Base-by-base conservation (phyloP, 1,140 invertebrate species). In the Panulirus ornatus region DNA sequence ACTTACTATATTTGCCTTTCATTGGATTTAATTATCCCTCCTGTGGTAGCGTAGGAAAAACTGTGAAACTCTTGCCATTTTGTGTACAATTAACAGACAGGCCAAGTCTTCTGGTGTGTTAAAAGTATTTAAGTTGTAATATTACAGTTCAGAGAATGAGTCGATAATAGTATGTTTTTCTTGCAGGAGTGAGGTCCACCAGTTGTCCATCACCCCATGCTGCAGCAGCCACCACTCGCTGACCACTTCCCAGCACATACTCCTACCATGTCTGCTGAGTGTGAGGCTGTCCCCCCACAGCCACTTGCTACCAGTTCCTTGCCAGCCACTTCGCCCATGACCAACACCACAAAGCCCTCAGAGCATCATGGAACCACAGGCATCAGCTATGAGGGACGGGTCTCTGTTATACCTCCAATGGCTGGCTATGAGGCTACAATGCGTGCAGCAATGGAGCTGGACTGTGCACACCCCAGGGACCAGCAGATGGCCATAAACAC, bases 361-460 rank as follows among this genome's bases (percentile, higher is more conserved):
- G 73, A 91, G 84, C 58, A 71, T 2, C 84, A 83, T 54, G 47
- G 70, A 42, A 8, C 91, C n/a, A 82, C 86, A 27, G 91, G 87
- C n/a, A 92, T 92, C 85, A 92, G 92, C 84, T 92, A 92, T 86
- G 92, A 92, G 78, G 92, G 92, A 19, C 87, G 92, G 19, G 84
- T 92, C 3, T 92, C 92, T 63, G 63, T 92, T 27, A 90, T 92
- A n/a, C 90, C 92, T 58, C 91, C 92, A 5, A 79, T 91, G 22
- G 85, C 71, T 9, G 85, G 81, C 66, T 91, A 91, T 86, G 90
- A 93, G 73, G 92, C 92, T n/a, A 93, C 92, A 14, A 84, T 93
- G 75, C 88, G 88, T 6, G 92, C 91, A 16, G 92, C 92, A 22
- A 91, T 93, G 86, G 92, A 92, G 51, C 82, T 92, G n/a, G 92